phyloP scores from a whole-genome alignment of 2,888 invertebrate species.

The Petrolisthes cinctipes region DNA sequence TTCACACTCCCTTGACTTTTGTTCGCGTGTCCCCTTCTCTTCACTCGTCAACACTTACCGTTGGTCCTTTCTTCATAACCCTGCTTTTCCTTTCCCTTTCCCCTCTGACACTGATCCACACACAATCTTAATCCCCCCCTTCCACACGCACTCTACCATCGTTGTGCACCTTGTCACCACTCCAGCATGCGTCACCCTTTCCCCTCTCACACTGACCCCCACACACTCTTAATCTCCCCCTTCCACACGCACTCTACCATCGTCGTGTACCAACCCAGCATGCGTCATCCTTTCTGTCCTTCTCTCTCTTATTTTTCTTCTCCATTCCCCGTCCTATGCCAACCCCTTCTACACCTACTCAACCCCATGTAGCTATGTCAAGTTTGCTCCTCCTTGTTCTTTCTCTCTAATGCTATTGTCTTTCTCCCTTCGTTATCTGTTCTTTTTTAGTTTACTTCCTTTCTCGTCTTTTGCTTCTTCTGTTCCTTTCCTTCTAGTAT shows the following conservation, averaged over 20 bases:
- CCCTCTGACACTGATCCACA: background rate
- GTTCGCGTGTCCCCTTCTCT: background rate
- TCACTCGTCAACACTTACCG: background rate
- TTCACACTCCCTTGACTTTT: too few species aligned
- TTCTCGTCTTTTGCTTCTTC: conserved; percentile 1
- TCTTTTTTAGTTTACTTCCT: background rate
- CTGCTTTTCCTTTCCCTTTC: background rate
- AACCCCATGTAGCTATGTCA: background rate
- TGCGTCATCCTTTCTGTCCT: background rate
- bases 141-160: too few species aligned
- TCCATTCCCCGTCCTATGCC: background rate
- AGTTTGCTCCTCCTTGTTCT: background rate
- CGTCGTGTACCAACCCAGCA: background rate
- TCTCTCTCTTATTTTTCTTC: background rate
- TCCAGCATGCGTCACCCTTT: background rate
- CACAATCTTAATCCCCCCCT: background rate
- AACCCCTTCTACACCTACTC: background rate
- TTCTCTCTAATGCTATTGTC: background rate
- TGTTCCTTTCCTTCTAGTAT: background rate
- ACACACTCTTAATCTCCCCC: background rate
- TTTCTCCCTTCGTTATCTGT: background rate
- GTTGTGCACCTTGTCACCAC: background rate
- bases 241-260: background rate
- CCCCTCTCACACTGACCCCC: background rate
- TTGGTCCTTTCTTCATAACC: background rate